Evolutionary conservation across 2,888 invertebrate species (phyloP), one percentile per base, ranked within the genome.

Genomic region (Argyra leucocephala): DNA sequence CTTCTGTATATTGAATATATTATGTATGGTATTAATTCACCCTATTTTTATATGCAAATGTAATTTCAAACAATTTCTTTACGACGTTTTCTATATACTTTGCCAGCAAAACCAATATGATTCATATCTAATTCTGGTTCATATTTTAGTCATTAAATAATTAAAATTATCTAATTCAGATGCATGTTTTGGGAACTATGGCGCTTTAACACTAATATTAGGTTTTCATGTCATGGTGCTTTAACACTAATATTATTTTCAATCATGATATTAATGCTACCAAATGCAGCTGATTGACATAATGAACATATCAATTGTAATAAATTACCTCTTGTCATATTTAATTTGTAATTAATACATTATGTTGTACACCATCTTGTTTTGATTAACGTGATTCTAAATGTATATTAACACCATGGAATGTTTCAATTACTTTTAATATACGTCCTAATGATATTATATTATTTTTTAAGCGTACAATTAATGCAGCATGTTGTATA

Each of bases 121-220:
- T n/a, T n/a, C n/a, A n/a, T n/a, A n/a, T n/a, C n/a, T n/a, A n/a
- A n/a, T n/a, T n/a, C n/a, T n/a, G n/a, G n/a, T n/a, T n/a, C 98
- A 98, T 72, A 98, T 93, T 77, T 97, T 95, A 22, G 98, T 97
- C 74, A 98, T 97, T 76, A 90, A 90, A n/a, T n/a, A n/a, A n/a
- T n/a, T n/a, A n/a, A n/a, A n/a, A n/a, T n/a, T n/a, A n/a, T n/a
- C n/a, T n/a, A n/a, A n/a, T n/a, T n/a, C n/a, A n/a, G n/a, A n/a
- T n/a, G n/a, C n/a, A n/a, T n/a, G n/a, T n/a, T n/a, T n/a, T n/a
- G n/a, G n/a, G n/a, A n/a, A n/a, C n/a, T n/a, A n/a, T n/a, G n/a
- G n/a, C n/a, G n/a, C n/a, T 82, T 93, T 93, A 72, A 90, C 88
- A 71, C 89, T 89, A 63, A 93, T 85, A 74, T 87, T 89, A 76